Evolutionary conservation across 2,888 invertebrate genomes (phyloP), one percentile per base, ranked within the genome.

Genomic region (Phalangium opilio): DNA sequence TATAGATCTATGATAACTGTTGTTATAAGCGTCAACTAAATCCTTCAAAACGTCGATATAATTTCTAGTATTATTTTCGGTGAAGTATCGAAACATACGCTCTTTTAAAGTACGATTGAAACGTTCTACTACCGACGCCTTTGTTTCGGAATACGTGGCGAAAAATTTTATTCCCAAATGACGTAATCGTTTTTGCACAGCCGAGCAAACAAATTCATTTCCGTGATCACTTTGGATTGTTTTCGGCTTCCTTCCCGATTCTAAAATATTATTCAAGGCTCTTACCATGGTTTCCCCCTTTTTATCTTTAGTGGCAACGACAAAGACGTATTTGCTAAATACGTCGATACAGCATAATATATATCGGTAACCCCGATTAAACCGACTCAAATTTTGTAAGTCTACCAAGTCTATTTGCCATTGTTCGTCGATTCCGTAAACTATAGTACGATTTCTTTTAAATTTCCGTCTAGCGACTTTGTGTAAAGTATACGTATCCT

Each of bases 101-200:
- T 53, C 51, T 61, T 63, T 62, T 12, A 63, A 34, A 3, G 60
- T 63, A 44, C 61, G 43, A 50, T 62, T 58, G 12, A 60, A 60
- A 4, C 64, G 43, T 53, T 64, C 64, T 3, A 60, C 55, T 3
- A 63, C 49, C 1, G 55, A 49, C 2, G 60, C 59, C 52, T 65
- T 64, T 5, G 57, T 56, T 36, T 60, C 55, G 49, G 59, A 59
- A 10, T 57, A 48, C 1, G 60, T 58, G 1, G 55, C 55, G 36
- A 59, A 58, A 52, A 55, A 59, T 17, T 53, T 18, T 1, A 57
- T 44, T 3, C 56, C 51, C 17, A 55, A 47, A n/a, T 49, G 36
- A 18, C 50, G 50, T 17, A 56, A 43, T 35, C 51, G 50, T 2
- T 48, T 41, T 45, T 45, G 32, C 11, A 55, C 40, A 8, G 15